Evolutionary conservation across 2,113 vertebrate species (phyloP).

Genomic region (Paracanthobrama guichenoti): DNA sequence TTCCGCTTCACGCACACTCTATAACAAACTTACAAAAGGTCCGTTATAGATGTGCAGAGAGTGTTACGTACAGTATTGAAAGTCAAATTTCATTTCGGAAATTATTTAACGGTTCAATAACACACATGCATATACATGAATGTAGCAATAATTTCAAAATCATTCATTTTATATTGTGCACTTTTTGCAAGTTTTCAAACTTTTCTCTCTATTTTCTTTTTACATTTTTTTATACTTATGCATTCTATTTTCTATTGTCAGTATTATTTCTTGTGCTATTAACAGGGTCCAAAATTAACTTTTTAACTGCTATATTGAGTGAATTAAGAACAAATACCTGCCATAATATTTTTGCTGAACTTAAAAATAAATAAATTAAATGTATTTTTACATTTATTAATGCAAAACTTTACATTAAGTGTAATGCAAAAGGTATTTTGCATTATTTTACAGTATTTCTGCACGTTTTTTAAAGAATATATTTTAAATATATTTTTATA

Average conservation of each 20-base stretch:
- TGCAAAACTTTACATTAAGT: no score
- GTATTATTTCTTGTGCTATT: not conserved
- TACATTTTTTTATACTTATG: no score
- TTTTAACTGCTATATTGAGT: not conserved
- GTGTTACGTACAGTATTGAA: not conserved
- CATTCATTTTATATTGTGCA: not conserved
- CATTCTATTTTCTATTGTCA: no score
- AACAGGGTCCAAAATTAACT: not conserved
- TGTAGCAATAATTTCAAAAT: not conserved
- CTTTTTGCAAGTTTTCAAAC: not conserved
- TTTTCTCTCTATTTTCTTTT: not conserved
- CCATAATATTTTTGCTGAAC: not conserved
- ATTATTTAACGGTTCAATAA: conserved; percentile 4
- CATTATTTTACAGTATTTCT: no score
- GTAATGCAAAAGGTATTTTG: no score
- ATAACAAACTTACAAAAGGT: not conserved
- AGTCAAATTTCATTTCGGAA: not conserved
- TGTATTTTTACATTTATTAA: not conserved
- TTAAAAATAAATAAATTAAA: not conserved
- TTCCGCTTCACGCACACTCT: not conserved
- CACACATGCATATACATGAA: not conserved
- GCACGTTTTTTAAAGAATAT: no score
- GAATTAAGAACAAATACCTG: not conserved
- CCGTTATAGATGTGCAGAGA: conserved; percentile 1
- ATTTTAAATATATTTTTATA: no score